Percentiles rank a stretch among this genome's conserved stretches.
These are phyloP conservation scores for Listronotus oregonensis DNA, from an alignment of 1,140 invertebrate genomes.

Conservation along the genomic window DNA sequence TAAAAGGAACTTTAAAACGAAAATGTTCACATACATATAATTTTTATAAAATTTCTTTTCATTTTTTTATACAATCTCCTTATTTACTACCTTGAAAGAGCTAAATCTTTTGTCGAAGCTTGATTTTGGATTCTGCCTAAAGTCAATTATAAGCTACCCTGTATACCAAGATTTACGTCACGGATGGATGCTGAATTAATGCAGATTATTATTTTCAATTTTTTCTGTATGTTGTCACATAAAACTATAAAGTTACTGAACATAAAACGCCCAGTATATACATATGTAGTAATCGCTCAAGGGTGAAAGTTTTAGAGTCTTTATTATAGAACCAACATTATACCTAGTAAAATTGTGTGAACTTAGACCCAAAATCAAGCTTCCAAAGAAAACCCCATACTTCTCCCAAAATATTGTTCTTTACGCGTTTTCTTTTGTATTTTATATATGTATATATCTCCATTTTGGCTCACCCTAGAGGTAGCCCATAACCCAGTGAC, in stretches of 20 bases:
- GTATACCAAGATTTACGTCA: too few relatives aligned
- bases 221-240: neutral
- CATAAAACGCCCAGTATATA: neutral
- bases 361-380: conserved; percentile 37
- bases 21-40: too few relatives aligned
- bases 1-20: too few relatives aligned
- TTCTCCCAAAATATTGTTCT: neutral
- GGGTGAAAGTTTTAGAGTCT: neutral
- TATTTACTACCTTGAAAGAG: too few relatives aligned
- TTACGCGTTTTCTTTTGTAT: too few relatives aligned
- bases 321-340: conserved; percentile 28
- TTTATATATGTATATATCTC: too few relatives aligned
- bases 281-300: too few relatives aligned
- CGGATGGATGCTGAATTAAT: neutral
- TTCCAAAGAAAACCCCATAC: conserved; percentile 8
- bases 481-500: too few relatives aligned
- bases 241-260: neutral
- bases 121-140: conserved; percentile 21
- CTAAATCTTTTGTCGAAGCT: conserved; percentile 12
- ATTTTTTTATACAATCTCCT: too few relatives aligned
- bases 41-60: too few relatives aligned
- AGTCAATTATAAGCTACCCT: neutral
- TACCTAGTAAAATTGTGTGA: conserved; percentile 14
- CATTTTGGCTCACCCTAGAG: too few relatives aligned
- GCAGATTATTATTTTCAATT: conserved; percentile 3